Conservation (phyloP, 2,797 vertebrate species). For the Notamacropus eugenii region DNA sequence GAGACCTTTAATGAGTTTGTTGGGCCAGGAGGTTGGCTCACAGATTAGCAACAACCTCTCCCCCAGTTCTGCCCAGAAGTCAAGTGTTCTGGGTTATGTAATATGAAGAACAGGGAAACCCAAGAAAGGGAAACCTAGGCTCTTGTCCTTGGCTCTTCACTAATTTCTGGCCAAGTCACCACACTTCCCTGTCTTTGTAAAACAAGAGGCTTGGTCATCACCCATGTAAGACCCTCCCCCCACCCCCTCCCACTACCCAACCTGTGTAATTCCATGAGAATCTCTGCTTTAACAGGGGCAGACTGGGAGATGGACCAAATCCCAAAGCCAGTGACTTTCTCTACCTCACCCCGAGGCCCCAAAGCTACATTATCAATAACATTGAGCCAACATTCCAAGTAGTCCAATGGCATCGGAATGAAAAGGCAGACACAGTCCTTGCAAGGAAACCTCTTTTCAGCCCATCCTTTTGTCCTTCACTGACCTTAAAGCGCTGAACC, state of each 20-base stretch:
- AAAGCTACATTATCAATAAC: neutral
- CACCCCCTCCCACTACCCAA: neutral
- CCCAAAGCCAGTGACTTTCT: neutral
- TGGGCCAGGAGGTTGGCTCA: neutral
- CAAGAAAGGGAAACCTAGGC: neutral
- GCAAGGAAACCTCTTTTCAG: accelerated
- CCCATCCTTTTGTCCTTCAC: neutral
- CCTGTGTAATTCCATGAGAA: neutral
- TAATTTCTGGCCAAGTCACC: neutral
- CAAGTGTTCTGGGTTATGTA: neutral
- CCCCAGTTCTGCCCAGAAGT: neutral
- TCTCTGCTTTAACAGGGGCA: neutral
- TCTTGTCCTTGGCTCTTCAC: neutral
- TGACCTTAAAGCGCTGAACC: neutral
- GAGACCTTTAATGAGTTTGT: neutral
- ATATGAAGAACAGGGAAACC: neutral
- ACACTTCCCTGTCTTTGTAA: neutral
- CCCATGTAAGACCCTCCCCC: too few relatives aligned
- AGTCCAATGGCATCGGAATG: accelerated
- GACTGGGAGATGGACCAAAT: neutral
- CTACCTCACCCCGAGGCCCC: neutral
- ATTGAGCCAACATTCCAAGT: neutral
- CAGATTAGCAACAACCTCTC: neutral
- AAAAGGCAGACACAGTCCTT: neutral
- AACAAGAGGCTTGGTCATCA: too few relatives aligned